Percentiles rank a stretch among this genome's conserved stretches.
phyloP scores from a whole-genome alignment of 2,113 vertebrate species.

The Sisor rabdophorus region DNA sequence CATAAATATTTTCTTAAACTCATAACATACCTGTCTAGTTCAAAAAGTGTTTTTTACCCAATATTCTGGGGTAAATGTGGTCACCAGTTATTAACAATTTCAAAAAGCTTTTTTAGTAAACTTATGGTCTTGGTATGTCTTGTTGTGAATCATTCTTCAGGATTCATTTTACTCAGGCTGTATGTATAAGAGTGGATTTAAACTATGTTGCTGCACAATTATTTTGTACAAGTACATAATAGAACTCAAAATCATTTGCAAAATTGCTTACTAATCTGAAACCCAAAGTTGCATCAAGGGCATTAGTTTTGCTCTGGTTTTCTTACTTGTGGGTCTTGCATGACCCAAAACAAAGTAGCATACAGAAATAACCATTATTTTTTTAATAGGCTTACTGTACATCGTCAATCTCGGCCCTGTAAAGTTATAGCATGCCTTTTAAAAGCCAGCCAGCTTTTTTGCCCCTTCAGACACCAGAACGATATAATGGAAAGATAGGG shows the following conservation, averaged over 20 bases:
- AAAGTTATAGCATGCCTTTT: conserved; percentile 1
- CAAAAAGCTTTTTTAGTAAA: background rate
- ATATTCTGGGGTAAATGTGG: background rate
- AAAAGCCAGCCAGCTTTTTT: background rate
- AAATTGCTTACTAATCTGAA: conserved; percentile 21
- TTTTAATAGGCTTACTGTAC: conserved; percentile 8
- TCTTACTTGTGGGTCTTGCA: conserved; percentile 14
- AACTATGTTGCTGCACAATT: background rate
- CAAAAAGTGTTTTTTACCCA: background rate
- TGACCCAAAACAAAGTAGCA: conserved; percentile 21
- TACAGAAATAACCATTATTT: conserved; percentile 13
- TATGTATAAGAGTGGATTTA: background rate
- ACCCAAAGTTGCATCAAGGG: conserved; percentile 9
- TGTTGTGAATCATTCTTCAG: background rate
- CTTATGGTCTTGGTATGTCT: background rate
- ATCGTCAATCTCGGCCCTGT: background rate
- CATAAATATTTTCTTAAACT: background rate
- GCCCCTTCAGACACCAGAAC: background rate
- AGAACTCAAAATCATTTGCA: background rate
- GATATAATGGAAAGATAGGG: background rate
- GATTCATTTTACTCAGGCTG: conserved; percentile 24
- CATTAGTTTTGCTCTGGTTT: background rate
- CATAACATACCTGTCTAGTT: background rate
- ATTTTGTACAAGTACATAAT: conserved; percentile 6
- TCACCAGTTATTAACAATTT: background rate